A percentile compares a stretch with the other conserved stretches of the same genome.
phyloP scores from a whole-genome alignment of 1,140 invertebrate genomes.

The Drosophila varians region DNA sequence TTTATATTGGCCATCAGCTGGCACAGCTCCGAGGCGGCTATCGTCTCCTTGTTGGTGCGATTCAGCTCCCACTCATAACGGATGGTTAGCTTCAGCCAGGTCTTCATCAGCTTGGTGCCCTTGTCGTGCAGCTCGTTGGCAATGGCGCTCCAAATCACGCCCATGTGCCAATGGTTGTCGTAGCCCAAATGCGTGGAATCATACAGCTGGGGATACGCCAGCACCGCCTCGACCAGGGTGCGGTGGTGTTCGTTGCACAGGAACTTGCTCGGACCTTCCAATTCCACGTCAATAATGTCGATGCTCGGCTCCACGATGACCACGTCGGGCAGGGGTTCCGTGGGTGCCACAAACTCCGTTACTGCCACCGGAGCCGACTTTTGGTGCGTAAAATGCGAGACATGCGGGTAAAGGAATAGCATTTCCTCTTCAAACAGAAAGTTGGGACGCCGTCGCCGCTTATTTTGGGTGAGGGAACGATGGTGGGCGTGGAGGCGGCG shows the following conservation, averaged over 20 bases:
- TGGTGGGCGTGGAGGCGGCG: constrained; percentile 40
- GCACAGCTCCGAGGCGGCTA: constrained; percentile 10
- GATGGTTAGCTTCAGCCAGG: constrained; percentile 57
- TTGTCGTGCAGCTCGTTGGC: constrained; percentile 66
- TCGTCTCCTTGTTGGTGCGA: background rate
- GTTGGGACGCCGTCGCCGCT: constrained; percentile 18
- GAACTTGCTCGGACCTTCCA: background rate
- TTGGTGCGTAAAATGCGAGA: constrained; percentile 17
- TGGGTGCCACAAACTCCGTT: background rate
- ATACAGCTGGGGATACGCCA: constrained; percentile 61
- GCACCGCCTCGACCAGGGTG: constrained; percentile 47
- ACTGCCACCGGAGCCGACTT: background rate
- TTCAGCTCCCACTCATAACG: constrained; percentile 71
- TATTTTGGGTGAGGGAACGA: background rate
- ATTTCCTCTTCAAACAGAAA: constrained; percentile 63
- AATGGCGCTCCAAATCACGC: constrained; percentile 67
- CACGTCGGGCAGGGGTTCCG: constrained; percentile 12
- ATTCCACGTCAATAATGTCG: constrained; percentile 53
- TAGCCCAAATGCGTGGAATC: constrained; percentile 22
- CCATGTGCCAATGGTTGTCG: constrained; percentile 44
- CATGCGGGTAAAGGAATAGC: constrained; percentile 63
- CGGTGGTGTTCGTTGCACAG: background rate
- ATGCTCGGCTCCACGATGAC: constrained; percentile 4
- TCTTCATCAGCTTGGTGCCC: constrained; percentile 76
- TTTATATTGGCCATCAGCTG: constrained; percentile 34